Evolutionary conservation across 2,113 vertebrate genomes (phyloP).

Genomic region (Eleginops maclovinus): DNA sequence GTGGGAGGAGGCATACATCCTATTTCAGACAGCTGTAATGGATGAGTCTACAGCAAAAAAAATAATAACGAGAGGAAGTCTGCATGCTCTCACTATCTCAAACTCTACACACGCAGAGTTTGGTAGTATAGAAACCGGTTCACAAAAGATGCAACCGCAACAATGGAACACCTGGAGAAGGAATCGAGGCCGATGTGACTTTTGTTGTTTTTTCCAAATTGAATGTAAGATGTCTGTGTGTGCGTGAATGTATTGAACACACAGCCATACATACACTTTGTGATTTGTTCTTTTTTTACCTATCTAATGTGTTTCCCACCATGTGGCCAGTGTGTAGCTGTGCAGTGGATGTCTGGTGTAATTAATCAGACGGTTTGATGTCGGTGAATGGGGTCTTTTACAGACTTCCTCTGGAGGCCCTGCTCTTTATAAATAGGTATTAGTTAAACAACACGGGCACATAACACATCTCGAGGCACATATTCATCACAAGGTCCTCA

Average conservation of each 20-base stretch:
- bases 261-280: slow-evolving; percentile 4
- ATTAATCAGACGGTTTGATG: slow-evolving; percentile 79
- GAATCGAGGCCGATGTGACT: slow-evolving; percentile 17
- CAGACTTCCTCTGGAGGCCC: slow-evolving; percentile 65
- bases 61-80: slow-evolving; percentile 71
- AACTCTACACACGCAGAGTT: slow-evolving; percentile 63
- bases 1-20: slow-evolving; percentile 80
- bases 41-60: slow-evolving; percentile 76
- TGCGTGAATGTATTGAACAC: slow-evolving; percentile 16
- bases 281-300: slow-evolving; percentile 45
- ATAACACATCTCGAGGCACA: slow-evolving; percentile 53
- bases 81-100: slow-evolving; percentile 61
- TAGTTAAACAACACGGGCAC: slow-evolving; percentile 69
- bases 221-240: slow-evolving; percentile 24
- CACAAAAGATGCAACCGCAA: slow-evolving; percentile 63
- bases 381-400: slow-evolving; percentile 74
- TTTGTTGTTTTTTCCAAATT: slow-evolving; percentile 34
- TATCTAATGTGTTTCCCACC: slow-evolving; percentile 47
- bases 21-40: slow-evolving; percentile 81
- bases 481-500: slow-evolving; percentile 65
- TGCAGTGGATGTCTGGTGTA: slow-evolving; percentile 47
- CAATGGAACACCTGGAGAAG: slow-evolving; percentile 74
- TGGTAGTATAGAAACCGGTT: slow-evolving; percentile 59
- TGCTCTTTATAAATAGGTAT: slow-evolving; percentile 70
- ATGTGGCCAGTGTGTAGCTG: slow-evolving; percentile 46